Base-by-base conservation (phyloP, 2,888 invertebrate genomes). In the Parelbella ahira region DNA sequence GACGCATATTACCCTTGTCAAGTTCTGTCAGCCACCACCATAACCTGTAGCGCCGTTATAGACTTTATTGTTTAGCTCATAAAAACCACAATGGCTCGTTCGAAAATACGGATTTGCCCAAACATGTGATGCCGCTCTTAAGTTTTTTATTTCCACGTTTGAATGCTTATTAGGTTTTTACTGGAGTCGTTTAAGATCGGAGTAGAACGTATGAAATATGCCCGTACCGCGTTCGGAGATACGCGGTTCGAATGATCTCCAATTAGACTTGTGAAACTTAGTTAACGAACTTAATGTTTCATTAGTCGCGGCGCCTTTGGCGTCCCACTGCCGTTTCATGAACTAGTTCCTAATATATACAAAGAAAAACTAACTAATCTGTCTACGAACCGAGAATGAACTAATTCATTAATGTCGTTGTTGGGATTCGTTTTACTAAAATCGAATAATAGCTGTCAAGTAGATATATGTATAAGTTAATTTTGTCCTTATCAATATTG, bases 161-260 rank as follows among this genome's bases (percentile, higher is more conserved):
- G 34, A 42, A 42, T 34, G 33, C 41, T 34, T 42, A 42, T 42
- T 42, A 41, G 41, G 39, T 41, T 41, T 41, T 33, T 33, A 41
- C 41, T 41, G 28, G 41, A 28, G 41, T 21, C 25, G 27, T 33
- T 33, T 41, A 41, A 27, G 33, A 33, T 13, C 27, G 30, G 21
- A 41, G 24, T 39, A 25, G 30, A 24, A 39, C 25, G 19, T 39
- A 27, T 39, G 32, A 32, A 32, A 25, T 32, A 39, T 39, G 32
- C 7, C 21, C 12, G 30, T 12, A 5, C 21, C 2, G 29, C 15
- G 27, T 8, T 29, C 24, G 15, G 15, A 37, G 7, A 21, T 9
- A n/a, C 21, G 21, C 4, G 28, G 6, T 29, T 13, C 21, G 21
- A 13, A 10, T 4, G 9, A 19, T 20, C 8, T 20, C 32, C 32